phyloP scores from a whole-genome alignment of 2,888 invertebrate species.

The Drosophila atroscutellata region DNA sequence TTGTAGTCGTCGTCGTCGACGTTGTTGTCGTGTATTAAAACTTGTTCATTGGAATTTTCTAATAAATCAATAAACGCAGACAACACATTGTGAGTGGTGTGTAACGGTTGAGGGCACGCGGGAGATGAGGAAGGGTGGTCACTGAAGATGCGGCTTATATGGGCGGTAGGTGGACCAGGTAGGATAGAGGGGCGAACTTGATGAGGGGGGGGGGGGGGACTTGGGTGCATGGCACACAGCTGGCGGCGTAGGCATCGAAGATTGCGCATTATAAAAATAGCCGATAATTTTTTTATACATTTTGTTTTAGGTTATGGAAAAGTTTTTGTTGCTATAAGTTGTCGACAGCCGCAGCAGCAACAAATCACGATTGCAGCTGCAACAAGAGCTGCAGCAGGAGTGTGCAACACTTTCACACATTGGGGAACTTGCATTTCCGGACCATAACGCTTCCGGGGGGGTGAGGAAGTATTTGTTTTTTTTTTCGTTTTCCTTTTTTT shows the following conservation, averaged over 20 bases:
- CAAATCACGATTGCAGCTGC: slow-evolving; percentile 55
- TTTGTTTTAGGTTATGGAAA: slow-evolving; percentile 71
- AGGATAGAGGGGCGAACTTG: too few relatives aligned
- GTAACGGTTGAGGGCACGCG: neutral
- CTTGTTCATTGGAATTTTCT: slow-evolving; percentile 83
- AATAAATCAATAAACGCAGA: slow-evolving; percentile 83
- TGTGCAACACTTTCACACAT: slow-evolving; percentile 68
- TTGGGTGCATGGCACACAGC: slow-evolving; percentile 67
- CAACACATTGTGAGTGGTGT: slow-evolving; percentile 67
- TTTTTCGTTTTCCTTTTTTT: neutral
- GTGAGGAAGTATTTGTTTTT: slow-evolving; percentile 17
- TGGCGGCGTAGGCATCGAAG: slow-evolving; percentile 60
- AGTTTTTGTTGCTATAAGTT: slow-evolving; percentile 50
- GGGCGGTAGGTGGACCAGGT: slow-evolving; percentile 29
- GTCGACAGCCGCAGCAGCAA: slow-evolving; percentile 36
- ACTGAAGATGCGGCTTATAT: slow-evolving; percentile 46
- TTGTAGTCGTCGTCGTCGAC: slow-evolving; percentile 30
- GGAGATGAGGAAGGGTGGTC: neutral
- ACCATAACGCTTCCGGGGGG: slow-evolving; percentile 43
- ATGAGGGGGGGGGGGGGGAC: slow-evolving; percentile 1
- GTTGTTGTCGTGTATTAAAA: slow-evolving; percentile 73
- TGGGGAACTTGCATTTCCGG: slow-evolving; percentile 61
- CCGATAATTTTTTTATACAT: slow-evolving; percentile 49
- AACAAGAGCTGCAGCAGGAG: slow-evolving; percentile 27
- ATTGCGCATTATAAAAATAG: slow-evolving; percentile 73